These are phyloP conservation scores for Echeneis naucrates DNA, from an alignment of 2,797 vertebrate species.

Conservation along the genomic window DNA sequence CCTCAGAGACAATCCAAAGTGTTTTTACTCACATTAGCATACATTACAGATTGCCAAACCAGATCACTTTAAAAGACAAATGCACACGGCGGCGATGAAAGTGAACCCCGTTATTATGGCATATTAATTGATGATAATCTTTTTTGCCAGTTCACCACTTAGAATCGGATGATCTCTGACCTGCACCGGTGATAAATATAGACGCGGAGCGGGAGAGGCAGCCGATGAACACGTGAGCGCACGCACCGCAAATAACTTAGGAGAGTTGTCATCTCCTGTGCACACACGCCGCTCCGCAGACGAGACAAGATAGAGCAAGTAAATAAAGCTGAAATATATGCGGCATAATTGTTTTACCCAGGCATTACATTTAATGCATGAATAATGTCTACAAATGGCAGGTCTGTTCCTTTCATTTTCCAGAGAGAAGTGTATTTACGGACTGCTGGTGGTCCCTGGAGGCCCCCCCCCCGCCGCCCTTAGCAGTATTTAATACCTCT, in stretches of 20 bases:
- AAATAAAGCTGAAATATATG: slow-evolving; percentile 69
- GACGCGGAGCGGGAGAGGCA: slow-evolving; percentile 22
- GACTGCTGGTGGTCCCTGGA: slow-evolving; percentile 77
- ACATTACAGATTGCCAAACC: slow-evolving; percentile 75
- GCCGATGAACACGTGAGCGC: slow-evolving; percentile 23
- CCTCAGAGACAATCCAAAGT: slow-evolving; percentile 75
- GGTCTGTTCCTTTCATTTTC: slow-evolving; percentile 75
- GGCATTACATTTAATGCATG: slow-evolving; percentile 76
- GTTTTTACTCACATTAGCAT: slow-evolving; percentile 83
- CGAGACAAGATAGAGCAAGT: slow-evolving; percentile 48
- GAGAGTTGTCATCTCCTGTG: slow-evolving; percentile 56
- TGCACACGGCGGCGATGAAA: slow-evolving; percentile 70
- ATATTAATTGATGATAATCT: slow-evolving; percentile 81
- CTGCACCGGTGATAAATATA: slow-evolving; percentile 66
- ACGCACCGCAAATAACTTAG: slow-evolving; percentile 43
- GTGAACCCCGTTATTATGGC: slow-evolving; percentile 77
- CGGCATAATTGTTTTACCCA: slow-evolving; percentile 74
- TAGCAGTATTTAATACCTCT: slow-evolving; percentile 79
- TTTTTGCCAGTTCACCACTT: slow-evolving; percentile 70
- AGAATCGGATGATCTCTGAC: slow-evolving; percentile 62
- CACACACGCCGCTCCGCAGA: slow-evolving; percentile 8
- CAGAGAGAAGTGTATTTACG: slow-evolving; percentile 76
- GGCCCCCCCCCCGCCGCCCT: slow-evolving; percentile 67
- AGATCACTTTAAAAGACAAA: slow-evolving; percentile 80
- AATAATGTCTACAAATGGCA: slow-evolving; percentile 83